Evolutionary conservation across 2,888 invertebrate genomes (phyloP), one percentile per base, ranked within the genome.

Genomic region (Agapetus fuscipes): DNA sequence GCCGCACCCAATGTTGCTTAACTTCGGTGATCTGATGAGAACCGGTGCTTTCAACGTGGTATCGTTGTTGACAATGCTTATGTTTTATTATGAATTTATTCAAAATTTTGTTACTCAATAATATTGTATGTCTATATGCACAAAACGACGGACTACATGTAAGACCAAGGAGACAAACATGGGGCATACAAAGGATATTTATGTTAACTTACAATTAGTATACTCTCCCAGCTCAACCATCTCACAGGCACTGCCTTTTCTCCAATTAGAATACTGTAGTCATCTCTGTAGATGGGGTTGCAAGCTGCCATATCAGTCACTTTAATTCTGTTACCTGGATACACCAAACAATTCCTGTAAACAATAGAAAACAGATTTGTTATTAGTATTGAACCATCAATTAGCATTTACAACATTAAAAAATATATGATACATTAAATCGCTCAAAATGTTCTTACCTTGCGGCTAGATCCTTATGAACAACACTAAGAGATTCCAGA

Each of bases 381-480:
- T n/a, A n/a, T n/a, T n/a, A n/a, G n/a, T n/a, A n/a, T n/a, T n/a
- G n/a, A n/a, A n/a, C n/a, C n/a, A n/a, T n/a, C n/a, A n/a, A n/a
- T n/a, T n/a, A n/a, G n/a, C n/a, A n/a, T n/a, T n/a, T n/a, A n/a
- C n/a, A n/a, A n/a, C n/a, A n/a, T n/a, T n/a, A n/a, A n/a, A n/a
- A n/a, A n/a, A n/a, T n/a, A n/a, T n/a, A n/a, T n/a, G n/a, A 30
- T 4, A 6, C 15, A 13, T 30, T 17, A 14, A n/a, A n/a, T n/a
- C n/a, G n/a, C n/a, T n/a, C n/a, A n/a, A n/a, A n/a, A n/a, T n/a
- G 4, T 20, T 20, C 48, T 56, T 61, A 72, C 73, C 73, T 68
- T 12, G 83, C 80, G 27, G 84, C 84, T 52, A 86, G 62, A 62
- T 86, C 84, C 53, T 84, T 77, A 61, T 86, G 86, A 29, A 83